Evolutionary conservation across 2,888 invertebrate genomes (phyloP).

Genomic region (Drosophila meridiana): DNA sequence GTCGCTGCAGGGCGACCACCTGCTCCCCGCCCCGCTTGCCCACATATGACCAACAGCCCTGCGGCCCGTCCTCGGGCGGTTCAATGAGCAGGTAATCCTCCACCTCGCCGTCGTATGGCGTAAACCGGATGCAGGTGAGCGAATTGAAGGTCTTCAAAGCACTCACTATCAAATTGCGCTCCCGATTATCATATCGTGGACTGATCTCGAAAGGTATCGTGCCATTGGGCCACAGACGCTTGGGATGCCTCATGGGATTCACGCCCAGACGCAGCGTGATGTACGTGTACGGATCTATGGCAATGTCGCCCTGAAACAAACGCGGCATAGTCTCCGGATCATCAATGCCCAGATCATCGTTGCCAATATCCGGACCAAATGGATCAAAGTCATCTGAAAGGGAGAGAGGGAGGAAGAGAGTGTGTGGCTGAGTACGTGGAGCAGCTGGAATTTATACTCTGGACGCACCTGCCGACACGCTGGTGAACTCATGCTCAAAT

Average conservation of each 20-base stretch:
- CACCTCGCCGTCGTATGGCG: constrained; percentile 88
- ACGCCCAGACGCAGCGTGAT: constrained; percentile 88
- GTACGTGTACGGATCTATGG: constrained; percentile 87
- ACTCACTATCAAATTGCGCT: constrained; percentile 87
- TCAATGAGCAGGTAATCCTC: constrained; percentile 89
- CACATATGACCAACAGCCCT: constrained; percentile 91
- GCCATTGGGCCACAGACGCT: constrained; percentile 88
- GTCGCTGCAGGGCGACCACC: constrained; percentile 89
- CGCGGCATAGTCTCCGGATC: constrained; percentile 89
- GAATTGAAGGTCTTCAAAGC: constrained; percentile 88
- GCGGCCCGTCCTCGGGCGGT: constrained; percentile 88
- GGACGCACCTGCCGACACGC: constrained; percentile 60
- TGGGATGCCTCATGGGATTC: constrained; percentile 88
- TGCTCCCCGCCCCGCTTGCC: constrained; percentile 91
- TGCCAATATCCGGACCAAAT: constrained; percentile 61
- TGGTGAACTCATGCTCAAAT: constrained; percentile 79
- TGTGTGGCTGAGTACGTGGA: no score
- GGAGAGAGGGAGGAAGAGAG: background rate
- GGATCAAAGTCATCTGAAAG: constrained; percentile 69
- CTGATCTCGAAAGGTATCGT: constrained; percentile 89
- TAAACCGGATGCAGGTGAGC: constrained; percentile 88
- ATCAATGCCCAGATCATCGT: constrained; percentile 76
- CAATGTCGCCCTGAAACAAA: constrained; percentile 89
- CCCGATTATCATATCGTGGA: constrained; percentile 85
- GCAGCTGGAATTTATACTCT: background rate